Evolutionary conservation across 2,888 invertebrate genomes (phyloP).

Genomic region (Deladenus siricidicola): DNA sequence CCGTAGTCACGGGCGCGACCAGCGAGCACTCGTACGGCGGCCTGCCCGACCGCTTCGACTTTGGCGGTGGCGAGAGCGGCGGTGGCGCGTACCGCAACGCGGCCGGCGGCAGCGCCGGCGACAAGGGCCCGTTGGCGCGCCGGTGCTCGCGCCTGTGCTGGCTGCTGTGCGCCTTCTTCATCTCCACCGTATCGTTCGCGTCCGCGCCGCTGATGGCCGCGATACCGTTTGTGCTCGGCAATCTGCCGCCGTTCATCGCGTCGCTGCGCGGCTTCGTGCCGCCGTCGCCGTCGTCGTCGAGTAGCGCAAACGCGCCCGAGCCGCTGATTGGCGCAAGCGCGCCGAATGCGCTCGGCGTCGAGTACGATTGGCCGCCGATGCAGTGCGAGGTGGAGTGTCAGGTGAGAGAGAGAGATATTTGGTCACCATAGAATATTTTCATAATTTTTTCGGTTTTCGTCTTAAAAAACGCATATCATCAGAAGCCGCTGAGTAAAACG

Average conservation of each 20-base stretch:
- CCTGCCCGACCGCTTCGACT: constrained; percentile 27
- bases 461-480: no score
- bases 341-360: constrained; percentile 1
- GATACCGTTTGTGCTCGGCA: constrained; percentile 33
- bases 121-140: no score
- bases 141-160: constrained; percentile 46
- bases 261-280: not conserved
- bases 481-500: no score
- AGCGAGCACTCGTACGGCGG: constrained; percentile 43
- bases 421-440: no score
- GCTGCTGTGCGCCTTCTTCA: constrained; percentile 31
- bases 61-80: constrained; percentile 15
- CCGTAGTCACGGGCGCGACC: constrained; percentile 48
- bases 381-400: constrained; percentile 44
- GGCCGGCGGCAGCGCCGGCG: not conserved
- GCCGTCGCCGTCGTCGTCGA: not conserved
- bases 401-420: no score
- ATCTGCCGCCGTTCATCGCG: not conserved
- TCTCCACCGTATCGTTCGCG: constrained; percentile 37
- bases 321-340: not conserved
- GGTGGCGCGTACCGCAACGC: constrained; percentile 28
- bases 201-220: constrained; percentile 47
- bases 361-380: constrained; percentile 34
- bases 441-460: no score
- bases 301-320: not conserved